Base-by-base conservation (phyloP, 2,888 invertebrate species). In the Byasa hedistus region DNA sequence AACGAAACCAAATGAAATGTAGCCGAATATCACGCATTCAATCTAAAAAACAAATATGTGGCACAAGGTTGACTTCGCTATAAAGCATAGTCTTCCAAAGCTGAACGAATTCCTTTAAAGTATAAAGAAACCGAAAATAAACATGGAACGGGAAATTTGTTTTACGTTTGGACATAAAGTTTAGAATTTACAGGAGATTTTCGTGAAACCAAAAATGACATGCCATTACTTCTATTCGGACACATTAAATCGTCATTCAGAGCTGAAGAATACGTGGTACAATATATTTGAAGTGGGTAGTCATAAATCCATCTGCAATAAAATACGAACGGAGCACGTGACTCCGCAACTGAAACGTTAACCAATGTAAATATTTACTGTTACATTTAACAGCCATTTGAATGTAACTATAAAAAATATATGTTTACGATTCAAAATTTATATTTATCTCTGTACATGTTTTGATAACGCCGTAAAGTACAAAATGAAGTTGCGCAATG, bases 231-330 rank as follows among this genome's bases (percentile, higher is more conserved):
- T 21, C 22, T 62, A 22, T 52, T 58, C 23, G 55, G 51, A 63
- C 51, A 27, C 59, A 60, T 21, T 4, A 63, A 48, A 24, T 54
- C 59, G 44, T 65, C 65, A 65, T 63, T 68, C 67, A 62, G 59
- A 67, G 55, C 54, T 61, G 54, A 69, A 64, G 64, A 71, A 77
- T 80, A 81, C 76, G 79, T 78, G 77, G 75, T 75, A 76, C 73
- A 73, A 68, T 76, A 76, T 79, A 80, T 81, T 81, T 77, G 79
- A 81, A 82, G 79, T 80, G 79, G 77, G 77, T 72, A 75, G 72
- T 76, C 82, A 80, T 88, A 87, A 87, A 87, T 85, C 80, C 75
- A 76, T 80, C 76, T 75, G 79, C 80, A 83, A 85, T 88, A 87
- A 89, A 88, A 85, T 69, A 75, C 72, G 73, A 78, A 81, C 77